phyloP scores from a whole-genome alignment of 1,140 invertebrate genomes.

The Drosophila elegans region DNA sequence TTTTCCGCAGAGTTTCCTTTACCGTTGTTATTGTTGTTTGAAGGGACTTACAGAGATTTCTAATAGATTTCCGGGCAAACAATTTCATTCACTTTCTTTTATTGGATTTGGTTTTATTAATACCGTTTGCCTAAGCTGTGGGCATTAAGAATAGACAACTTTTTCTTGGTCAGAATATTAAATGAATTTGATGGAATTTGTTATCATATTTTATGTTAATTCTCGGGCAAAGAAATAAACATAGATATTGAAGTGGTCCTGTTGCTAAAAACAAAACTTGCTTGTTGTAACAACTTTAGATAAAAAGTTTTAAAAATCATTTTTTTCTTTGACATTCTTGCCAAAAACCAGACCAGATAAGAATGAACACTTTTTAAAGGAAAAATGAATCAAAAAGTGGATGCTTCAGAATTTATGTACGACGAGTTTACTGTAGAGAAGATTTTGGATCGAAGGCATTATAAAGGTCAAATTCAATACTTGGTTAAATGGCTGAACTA shows the following conservation, averaged over 20 bases:
- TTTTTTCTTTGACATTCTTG: background rate
- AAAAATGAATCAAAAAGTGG: background rate
- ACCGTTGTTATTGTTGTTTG: conserved; percentile 29
- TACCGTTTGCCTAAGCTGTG: conserved; percentile 32
- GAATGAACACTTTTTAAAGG: background rate
- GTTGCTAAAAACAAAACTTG: background rate
- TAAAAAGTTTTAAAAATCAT: background rate
- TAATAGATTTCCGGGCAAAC: conserved; percentile 43
- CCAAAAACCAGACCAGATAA: background rate
- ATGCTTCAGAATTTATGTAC: background rate
- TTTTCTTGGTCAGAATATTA: background rate
- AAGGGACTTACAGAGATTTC: conserved; percentile 22
- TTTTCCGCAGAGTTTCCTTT: conserved; percentile 33
- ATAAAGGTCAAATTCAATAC: conserved; percentile 18
- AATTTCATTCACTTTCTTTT: conserved; percentile 32
- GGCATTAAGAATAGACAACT: conserved; percentile 28
- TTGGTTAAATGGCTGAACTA: conserved; percentile 35
- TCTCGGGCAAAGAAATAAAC: background rate
- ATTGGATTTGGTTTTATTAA: conserved; percentile 41
- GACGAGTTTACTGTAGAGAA: conserved; percentile 22
- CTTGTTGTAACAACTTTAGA: background rate
- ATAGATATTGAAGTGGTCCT: background rate
- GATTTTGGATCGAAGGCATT: conserved; percentile 18
- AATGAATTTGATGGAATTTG: conserved; percentile 18
- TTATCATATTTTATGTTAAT: conserved; percentile 20